phyloP scores from a whole-genome alignment of 2,888 invertebrate genomes.

The Himalopsyche anomala region DNA sequence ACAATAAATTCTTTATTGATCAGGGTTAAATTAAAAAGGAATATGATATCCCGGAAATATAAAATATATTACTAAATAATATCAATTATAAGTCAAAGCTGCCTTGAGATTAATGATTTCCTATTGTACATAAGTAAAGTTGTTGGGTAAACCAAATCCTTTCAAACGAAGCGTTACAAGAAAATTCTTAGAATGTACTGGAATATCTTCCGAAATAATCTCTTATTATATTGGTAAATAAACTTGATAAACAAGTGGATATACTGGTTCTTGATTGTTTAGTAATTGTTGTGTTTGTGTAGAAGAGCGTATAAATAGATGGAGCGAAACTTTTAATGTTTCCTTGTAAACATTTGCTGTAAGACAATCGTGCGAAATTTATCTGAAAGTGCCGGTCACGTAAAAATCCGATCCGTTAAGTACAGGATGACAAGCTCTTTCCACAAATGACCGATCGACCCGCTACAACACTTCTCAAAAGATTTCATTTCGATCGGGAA shows the following conservation, averaged over 20 bases:
- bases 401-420: slow-evolving; percentile 26
- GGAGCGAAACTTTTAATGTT: slow-evolving; percentile 17
- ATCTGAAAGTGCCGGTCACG: slow-evolving; percentile 25
- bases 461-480: not conserved
- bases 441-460: slow-evolving; percentile 22
- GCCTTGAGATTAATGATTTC: too few species aligned
- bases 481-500: not conserved
- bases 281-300: not conserved
- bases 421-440: slow-evolving; percentile 34
- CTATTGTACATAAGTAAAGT: too few species aligned
- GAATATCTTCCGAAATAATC: too few species aligned
- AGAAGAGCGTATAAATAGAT: not conserved
- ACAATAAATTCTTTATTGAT: too few species aligned
- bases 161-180: too few species aligned
- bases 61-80: too few species aligned
- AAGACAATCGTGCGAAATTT: slow-evolving; percentile 28
- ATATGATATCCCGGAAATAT: too few species aligned
- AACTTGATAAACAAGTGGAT: not conserved
- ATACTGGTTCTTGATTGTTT: not conserved
- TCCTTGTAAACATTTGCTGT: slow-evolving; percentile 26
- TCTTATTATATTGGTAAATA: slow-evolving; percentile 1
- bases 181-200: too few species aligned
- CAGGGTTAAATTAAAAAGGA: too few species aligned
- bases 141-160: too few species aligned
- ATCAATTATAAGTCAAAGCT: too few species aligned